A percentile compares a stretch with the other conserved stretches of the same genome.
phyloP scores from a whole-genome alignment of 23 tunicate genomes.

The Botrylloides violaceus region DNA sequence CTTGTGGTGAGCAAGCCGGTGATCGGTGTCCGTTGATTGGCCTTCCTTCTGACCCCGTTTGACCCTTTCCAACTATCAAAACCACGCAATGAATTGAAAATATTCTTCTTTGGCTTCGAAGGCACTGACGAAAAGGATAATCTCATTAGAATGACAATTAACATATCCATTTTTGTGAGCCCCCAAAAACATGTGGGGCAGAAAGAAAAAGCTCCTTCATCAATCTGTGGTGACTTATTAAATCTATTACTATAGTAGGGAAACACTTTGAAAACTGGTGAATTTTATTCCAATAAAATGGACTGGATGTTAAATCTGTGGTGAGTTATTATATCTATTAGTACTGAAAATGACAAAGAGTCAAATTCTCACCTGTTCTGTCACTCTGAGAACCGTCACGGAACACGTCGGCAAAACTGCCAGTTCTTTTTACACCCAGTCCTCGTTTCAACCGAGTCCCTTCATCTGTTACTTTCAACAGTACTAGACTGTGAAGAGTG shows the following conservation, averaged over 20 bases:
- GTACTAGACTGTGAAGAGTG: slow-evolving; percentile 9
- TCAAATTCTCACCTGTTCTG: neutral
- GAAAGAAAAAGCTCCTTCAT: too few relatives aligned
- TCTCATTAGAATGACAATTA: too few relatives aligned
- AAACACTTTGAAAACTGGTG: too few relatives aligned
- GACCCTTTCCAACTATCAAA: slow-evolving; percentile 21
- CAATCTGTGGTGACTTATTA: too few relatives aligned
- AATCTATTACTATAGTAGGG: too few relatives aligned
- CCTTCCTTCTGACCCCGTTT: neutral
- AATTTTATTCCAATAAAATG: too few relatives aligned
- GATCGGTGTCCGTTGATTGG: slow-evolving; percentile 8
- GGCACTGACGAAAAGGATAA: too few relatives aligned
- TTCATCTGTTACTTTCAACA: neutral
- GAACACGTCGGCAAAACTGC: neutral
- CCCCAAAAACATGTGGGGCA: too few relatives aligned
- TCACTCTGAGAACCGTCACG: neutral
- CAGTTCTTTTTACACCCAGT: neutral
- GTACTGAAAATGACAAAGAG: too few relatives aligned
- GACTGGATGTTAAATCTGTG: too few relatives aligned
- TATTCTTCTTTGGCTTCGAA: slow-evolving; percentile 10
- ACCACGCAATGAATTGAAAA: slow-evolving; percentile 19
- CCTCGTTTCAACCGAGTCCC: neutral
- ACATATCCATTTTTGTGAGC: too few relatives aligned
- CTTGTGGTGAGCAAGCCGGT: slow-evolving; percentile 2
- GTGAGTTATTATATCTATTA: too few relatives aligned